Conservation (phyloP, 2,888 invertebrate genomes). For the Zhengitettix transpicula region DNA sequence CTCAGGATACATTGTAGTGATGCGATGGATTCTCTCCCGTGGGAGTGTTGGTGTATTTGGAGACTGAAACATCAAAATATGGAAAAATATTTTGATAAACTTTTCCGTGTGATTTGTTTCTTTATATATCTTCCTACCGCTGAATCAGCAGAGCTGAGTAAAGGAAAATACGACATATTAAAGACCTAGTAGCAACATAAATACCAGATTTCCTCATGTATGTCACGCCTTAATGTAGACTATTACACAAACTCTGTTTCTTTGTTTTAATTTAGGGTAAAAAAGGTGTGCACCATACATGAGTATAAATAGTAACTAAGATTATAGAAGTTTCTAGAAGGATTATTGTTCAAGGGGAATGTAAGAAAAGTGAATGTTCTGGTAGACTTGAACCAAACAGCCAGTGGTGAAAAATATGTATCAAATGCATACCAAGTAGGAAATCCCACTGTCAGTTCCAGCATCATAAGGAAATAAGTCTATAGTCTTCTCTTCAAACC, state of each 20-base stretch:
- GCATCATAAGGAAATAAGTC: conserved; percentile 91
- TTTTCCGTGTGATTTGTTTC: no score
- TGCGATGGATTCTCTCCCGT: conserved; percentile 69
- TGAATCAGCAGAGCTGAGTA: no score
- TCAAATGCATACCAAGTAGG: conserved; percentile 54
- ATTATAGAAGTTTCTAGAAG: not conserved
- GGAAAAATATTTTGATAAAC: no score
- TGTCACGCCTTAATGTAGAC: no score
- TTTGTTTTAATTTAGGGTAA: no score
- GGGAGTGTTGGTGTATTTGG: conserved; percentile 61
- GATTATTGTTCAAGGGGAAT: not conserved
- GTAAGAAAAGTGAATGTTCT: not conserved
- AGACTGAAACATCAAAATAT: conserved; percentile 35
- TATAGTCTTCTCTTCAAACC: conserved; percentile 67
- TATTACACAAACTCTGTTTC: no score
- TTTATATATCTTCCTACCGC: no score
- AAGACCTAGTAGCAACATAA: no score
- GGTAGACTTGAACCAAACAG: not conserved
- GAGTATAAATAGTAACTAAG: not conserved
- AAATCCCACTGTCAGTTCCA: conserved; percentile 84
- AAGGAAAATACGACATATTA: no score
- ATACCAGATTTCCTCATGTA: no score
- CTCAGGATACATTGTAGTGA: conserved; percentile 81
- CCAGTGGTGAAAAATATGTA: not conserved
- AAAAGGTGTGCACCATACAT: not conserved